Evolutionary conservation across 2,113 vertebrate genomes (phyloP), one percentile per base, ranked within the genome.

Genomic region (Dolichotis patagonum): DNA sequence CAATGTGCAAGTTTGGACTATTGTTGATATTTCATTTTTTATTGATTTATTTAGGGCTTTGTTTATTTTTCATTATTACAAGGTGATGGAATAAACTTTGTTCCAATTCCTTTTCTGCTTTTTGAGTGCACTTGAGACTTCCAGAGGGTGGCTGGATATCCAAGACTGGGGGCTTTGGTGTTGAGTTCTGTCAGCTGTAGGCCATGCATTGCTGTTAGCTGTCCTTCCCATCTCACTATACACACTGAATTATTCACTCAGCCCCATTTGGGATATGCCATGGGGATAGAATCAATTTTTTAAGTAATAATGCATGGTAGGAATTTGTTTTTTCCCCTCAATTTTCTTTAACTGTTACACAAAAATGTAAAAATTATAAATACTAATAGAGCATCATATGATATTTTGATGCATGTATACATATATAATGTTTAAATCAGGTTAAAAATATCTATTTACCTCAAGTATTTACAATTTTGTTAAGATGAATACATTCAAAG

Each of bases 201-300:
- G 30, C 12, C 41, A 54, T 32, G 49, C 20, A 56, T 8, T 85
- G 63, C 26, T 46, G 43, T 65, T 67, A 32, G 11, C 52, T 28
- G 3, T 0, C 5, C 32, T 20, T 67, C 49, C 56, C n/a, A 10
- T 26, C 62, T 0, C 1, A 69, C 3, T 13, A 30, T 52, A 13
- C 7, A 52, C 5, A 65, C 52, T 41, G 14, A 87, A 80, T 65
- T 84, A 22, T 69, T 82, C 41, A 19, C 11, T 35, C 52, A 71
- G 14, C 0, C 1, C 43, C 26, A 41, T 46, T 43, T 30, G 10
- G 60, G 26, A 10, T 35, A 17, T 46, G 11, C 35, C 7, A 65
- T 67, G 24, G 20, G 41, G 35, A 11, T 20, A 75, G 60, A 77
- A 20, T 26, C 35, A 38, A 4, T 32, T 30, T 8, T 62, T 63